phyloP scores from a whole-genome alignment of 2,888 invertebrate species.

The Phengaris alcon region DNA sequence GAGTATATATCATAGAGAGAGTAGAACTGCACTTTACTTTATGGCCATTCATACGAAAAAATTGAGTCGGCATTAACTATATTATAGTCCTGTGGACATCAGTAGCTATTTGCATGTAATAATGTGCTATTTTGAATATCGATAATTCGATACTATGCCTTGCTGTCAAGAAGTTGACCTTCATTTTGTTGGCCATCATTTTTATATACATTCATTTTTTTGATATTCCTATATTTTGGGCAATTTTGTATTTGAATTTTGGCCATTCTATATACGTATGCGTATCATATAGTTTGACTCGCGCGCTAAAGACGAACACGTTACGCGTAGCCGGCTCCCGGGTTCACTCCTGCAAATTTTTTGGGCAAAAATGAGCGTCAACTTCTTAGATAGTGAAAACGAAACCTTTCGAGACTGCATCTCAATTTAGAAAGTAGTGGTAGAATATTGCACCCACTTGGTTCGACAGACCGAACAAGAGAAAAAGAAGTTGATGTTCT shows the following conservation, averaged over 20 bases:
- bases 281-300: slow-evolving; percentile 64
- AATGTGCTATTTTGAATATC: slow-evolving; percentile 73
- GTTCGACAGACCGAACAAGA: slow-evolving; percentile 65
- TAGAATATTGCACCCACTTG: slow-evolving; percentile 75
- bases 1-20: neutral
- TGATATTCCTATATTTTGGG: slow-evolving; percentile 71
- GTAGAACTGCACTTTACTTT: slow-evolving; percentile 17
- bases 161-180: slow-evolving; percentile 96
- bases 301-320: slow-evolving; percentile 71
- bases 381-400: slow-evolving; percentile 83
- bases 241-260: slow-evolving; percentile 68
- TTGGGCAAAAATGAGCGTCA: slow-evolving; percentile 93
- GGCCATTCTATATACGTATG: slow-evolving; percentile 70
- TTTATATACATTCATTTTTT: slow-evolving; percentile 81
- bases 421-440: slow-evolving; percentile 77
- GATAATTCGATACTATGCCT: slow-evolving; percentile 75
- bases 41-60: slow-evolving; percentile 27
- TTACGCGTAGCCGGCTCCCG: slow-evolving; percentile 72
- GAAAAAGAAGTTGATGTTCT: slow-evolving; percentile 94
- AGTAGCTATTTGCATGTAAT: slow-evolving; percentile 68
- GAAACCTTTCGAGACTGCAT: slow-evolving; percentile 72
- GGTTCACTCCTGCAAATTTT: slow-evolving; percentile 77
- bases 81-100: slow-evolving; percentile 52
- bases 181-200: slow-evolving; percentile 94
- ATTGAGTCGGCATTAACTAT: slow-evolving; percentile 32